These are phyloP conservation scores for Sebastes vulpes DNA, from an alignment of 2,797 vertebrate genomes.

Conservation along the genomic window DNA sequence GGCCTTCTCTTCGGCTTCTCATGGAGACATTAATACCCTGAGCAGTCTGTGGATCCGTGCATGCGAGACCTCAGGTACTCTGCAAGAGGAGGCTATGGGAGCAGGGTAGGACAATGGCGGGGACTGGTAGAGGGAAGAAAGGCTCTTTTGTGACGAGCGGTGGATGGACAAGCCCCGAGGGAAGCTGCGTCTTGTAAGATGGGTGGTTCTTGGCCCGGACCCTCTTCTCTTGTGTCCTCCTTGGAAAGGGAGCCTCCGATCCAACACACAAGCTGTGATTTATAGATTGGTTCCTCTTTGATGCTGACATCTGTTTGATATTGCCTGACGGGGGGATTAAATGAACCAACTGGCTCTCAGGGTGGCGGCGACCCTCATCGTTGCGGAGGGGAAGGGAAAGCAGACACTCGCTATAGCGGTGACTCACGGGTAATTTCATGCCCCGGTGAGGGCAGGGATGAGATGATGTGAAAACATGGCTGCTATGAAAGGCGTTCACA, in stretches of 20 bases:
- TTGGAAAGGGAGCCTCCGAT: slow-evolving; percentile 70
- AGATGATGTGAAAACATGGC: slow-evolving; percentile 63
- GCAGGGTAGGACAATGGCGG: slow-evolving; percentile 79
- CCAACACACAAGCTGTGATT: slow-evolving; percentile 82
- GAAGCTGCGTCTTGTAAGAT: slow-evolving; percentile 81
- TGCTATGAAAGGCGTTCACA: slow-evolving; percentile 36
- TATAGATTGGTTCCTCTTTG: slow-evolving; percentile 84
- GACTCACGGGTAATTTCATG: slow-evolving; percentile 76
- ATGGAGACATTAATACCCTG: slow-evolving; percentile 76
- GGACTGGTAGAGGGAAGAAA: slow-evolving; percentile 80
- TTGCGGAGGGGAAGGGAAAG: slow-evolving; percentile 67
- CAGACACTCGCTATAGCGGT: slow-evolving; percentile 52
- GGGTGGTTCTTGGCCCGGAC: slow-evolving; percentile 82
- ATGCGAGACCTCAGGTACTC: slow-evolving; percentile 75
- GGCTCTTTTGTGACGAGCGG: slow-evolving; percentile 81
- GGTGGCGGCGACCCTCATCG: slow-evolving; percentile 73
- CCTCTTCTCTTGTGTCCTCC: slow-evolving; percentile 78
- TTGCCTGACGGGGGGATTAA: slow-evolving; percentile 78
- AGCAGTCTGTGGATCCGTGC: slow-evolving; percentile 68
- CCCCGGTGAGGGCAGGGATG: slow-evolving; percentile 45
- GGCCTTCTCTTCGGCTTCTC: slow-evolving; percentile 62
- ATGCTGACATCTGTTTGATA: slow-evolving; percentile 86
- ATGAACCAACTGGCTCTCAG: slow-evolving; percentile 75
- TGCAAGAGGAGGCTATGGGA: slow-evolving; percentile 74
- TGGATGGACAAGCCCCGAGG: slow-evolving; percentile 81